Base-by-base conservation (phyloP, 2,888 invertebrate species). In the Podabrus alpinus region DNA sequence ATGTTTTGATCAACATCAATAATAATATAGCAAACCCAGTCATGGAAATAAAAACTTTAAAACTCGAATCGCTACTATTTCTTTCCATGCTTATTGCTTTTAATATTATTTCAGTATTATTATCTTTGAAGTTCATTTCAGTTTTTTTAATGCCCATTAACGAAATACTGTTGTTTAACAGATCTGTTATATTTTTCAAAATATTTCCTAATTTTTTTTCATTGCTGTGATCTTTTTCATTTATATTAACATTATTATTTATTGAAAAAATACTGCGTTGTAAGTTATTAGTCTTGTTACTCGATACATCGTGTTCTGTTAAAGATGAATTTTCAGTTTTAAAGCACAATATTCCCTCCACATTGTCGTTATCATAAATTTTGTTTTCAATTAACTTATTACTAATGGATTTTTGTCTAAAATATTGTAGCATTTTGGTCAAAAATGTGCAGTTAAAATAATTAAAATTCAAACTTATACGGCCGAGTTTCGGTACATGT, bases 401-500 rank as follows among this genome's bases (percentile, higher is more conserved):
- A 13, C 3, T 29, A 11, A 3, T 3, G 11, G 1, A 0, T 29
- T n/a, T 29, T 5, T n/a, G 0, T 29, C 29, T 29, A n/a, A 29
- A 29, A 29, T 29, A 29, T 4, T 29, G 13, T 29, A 29, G 5
- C 29, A 29, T 29, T 13, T 13, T 29, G 3, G 4, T 29, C 29
- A 29, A n/a, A 29, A 29, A 29, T 29, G 29, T 29, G n/a, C 29
- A 29, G 29, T n/a, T 13, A n/a, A 29, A 29, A 5, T n/a, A 13
- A 29, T 29, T 29, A 29, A 29, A 29, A 29, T 29, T 29, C 13
- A 29, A 29, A n/a, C 29, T 29, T 29, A 29, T n/a, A 13, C 29
- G 1, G 2, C n/a, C 0, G 2, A 66, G 11, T 9, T 0, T 1
- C n/a, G 1, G 7, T 1, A 16, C 9, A 15, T 21, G 11, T 7